These are phyloP conservation scores for Anolis carolinensis DNA, from an alignment of 2,113 vertebrate genomes.

Conservation along the genomic window DNA sequence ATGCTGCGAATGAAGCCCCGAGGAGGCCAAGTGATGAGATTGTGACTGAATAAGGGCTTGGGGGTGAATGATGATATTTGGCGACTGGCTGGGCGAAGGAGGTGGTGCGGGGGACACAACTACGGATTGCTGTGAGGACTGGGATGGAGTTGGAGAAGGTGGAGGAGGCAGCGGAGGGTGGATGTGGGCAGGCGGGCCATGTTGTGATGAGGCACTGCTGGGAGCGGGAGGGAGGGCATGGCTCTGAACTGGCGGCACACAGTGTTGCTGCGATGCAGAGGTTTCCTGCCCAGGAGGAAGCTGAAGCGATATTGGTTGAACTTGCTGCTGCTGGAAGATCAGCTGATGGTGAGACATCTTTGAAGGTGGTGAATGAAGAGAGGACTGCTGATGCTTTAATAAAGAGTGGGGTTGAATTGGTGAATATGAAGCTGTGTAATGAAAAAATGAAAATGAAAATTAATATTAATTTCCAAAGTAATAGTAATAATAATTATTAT, in stretches of 20 bases:
- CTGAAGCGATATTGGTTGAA: conserved; percentile 88
- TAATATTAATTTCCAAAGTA: conserved; percentile 53
- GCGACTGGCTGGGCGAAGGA: conserved; percentile 82
- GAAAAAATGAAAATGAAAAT: conserved; percentile 64
- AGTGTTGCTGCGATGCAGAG: conserved; percentile 81
- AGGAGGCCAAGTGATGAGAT: conserved; percentile 81
- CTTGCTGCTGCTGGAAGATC: conserved; percentile 87
- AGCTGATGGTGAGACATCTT: conserved; percentile 88
- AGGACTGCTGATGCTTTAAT: conserved; percentile 84
- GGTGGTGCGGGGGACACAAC: conserved; percentile 82
- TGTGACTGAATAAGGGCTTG: conserved; percentile 78
- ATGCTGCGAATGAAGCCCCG: conserved; percentile 77
- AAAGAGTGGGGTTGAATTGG: conserved; percentile 84
- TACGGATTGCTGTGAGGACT: conserved; percentile 78
- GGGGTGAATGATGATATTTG: conserved; percentile 83
- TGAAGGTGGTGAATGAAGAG: conserved; percentile 78
- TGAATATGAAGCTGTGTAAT: conserved; percentile 81
- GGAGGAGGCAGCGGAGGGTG: conserved; percentile 67
- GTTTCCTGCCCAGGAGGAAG: conserved; percentile 78
- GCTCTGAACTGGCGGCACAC: conserved; percentile 79
- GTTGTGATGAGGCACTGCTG: conserved; percentile 74
- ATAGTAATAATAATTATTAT: no score
- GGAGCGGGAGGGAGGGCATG: conserved; percentile 74
- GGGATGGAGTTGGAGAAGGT: conserved; percentile 73
- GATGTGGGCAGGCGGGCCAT: conserved; percentile 74